Percentiles rank a stretch among this genome's conserved stretches.
Conservation (phyloP, 1,140 invertebrate genomes). For the Gonioctena quinquepunctata region DNA sequence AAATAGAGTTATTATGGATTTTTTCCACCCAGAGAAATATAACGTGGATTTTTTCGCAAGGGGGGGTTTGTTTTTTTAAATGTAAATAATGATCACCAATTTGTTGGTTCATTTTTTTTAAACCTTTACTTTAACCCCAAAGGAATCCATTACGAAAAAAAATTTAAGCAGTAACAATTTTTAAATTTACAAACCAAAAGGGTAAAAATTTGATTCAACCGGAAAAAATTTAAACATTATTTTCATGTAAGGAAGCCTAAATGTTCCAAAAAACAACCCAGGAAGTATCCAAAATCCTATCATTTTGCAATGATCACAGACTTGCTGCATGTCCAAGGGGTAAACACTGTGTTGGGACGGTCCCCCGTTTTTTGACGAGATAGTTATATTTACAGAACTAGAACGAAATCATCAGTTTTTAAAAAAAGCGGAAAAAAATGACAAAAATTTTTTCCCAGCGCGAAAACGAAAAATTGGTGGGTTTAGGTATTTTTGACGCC, state of each 20-base stretch:
- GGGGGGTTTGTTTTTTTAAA: constrained; percentile 67
- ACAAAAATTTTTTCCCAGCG: too few relatives aligned
- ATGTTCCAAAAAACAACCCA: constrained; percentile 80
- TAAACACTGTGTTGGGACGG: constrained; percentile 92
- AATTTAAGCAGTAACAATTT: too few relatives aligned
- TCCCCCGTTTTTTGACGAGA: constrained; percentile 96
- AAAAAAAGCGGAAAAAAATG: constrained; percentile 50
- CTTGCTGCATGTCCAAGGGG: constrained; percentile 94
- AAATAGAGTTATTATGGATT: constrained; percentile 72
- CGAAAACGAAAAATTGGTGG: neutral
- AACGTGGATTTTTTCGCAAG: constrained; percentile 91
- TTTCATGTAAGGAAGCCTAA: too few relatives aligned
- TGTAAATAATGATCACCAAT: too few relatives aligned
- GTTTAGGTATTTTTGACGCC: constrained; percentile 76
- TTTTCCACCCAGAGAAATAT: constrained; percentile 77
- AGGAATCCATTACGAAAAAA: too few relatives aligned
- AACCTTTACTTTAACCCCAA: too few relatives aligned
- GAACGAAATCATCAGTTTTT: constrained; percentile 82
- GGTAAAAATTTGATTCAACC: too few relatives aligned
- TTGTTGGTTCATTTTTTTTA: too few relatives aligned
- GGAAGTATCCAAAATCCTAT: constrained; percentile 85
- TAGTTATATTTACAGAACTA: constrained; percentile 82
- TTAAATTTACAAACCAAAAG: too few relatives aligned
- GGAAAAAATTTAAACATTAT: too few relatives aligned
- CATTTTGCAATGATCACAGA: constrained; percentile 80